A percentile compares a stretch with the other conserved stretches of the same genome.
Conservation (phyloP, 2,113 vertebrate genomes). For the Taurulus bubalis region DNA sequence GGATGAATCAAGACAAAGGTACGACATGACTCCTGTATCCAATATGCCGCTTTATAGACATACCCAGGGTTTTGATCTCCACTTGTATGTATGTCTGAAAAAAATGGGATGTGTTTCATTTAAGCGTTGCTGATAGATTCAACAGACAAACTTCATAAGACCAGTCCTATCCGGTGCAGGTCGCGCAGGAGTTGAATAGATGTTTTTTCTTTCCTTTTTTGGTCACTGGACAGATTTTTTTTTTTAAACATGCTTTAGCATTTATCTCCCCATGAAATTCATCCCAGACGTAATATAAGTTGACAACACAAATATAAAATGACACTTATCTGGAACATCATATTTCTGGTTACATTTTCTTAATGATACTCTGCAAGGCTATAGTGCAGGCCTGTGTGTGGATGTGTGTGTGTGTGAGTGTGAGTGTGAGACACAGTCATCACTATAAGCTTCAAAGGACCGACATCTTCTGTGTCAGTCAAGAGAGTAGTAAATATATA, state of each 20-base stretch:
- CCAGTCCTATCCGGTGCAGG: constrained; percentile 30
- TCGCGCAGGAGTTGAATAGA: constrained; percentile 23
- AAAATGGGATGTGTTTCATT: constrained; percentile 48
- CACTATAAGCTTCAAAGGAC: constrained; percentile 41
- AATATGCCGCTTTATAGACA: constrained; percentile 72
- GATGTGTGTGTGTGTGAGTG: constrained; percentile 35
- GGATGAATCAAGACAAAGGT: constrained; percentile 84
- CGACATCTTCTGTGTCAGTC: constrained; percentile 22
- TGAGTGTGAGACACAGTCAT: constrained; percentile 32
- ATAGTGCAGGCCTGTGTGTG: constrained; percentile 7
- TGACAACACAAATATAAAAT: constrained; percentile 28
- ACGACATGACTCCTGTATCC: constrained; percentile 80
- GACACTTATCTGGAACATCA: constrained; percentile 1
- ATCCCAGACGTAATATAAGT: neutral
- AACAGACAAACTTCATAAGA: constrained; percentile 55
- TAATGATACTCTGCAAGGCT: constrained; percentile 34
- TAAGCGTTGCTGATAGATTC: constrained; percentile 41
- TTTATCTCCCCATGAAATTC: neutral
- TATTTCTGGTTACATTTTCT: constrained; percentile 7
- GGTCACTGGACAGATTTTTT: neutral
- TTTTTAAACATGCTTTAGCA: neutral
- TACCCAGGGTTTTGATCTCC: constrained; percentile 77
- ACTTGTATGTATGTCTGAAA: constrained; percentile 61
- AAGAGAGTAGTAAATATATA: constrained; percentile 29
- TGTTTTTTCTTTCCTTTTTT: constrained; percentile 10